Conservation (phyloP, 53 echinoderm and acorn worm genomes). For the Holothuria scabra region DNA sequence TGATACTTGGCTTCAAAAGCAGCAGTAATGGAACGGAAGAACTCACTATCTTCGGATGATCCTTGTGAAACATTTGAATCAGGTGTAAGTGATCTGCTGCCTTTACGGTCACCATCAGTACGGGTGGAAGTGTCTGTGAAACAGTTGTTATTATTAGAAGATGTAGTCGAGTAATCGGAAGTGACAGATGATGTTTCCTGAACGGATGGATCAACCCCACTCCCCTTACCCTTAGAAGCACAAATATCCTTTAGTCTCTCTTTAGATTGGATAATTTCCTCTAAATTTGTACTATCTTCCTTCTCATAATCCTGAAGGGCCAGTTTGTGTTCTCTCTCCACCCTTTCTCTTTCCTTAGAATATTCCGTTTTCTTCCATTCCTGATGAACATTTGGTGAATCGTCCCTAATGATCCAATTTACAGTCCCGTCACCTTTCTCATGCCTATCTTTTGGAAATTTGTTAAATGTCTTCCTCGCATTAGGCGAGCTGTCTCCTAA, state of each 20-base stretch:
- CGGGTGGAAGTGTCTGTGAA: slow-evolving; percentile 46
- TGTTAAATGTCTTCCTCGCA: slow-evolving; percentile 25
- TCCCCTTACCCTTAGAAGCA: slow-evolving; percentile 75
- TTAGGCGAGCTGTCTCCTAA: slow-evolving; percentile 48
- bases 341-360: slow-evolving; percentile 77
- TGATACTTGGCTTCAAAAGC: slow-evolving; percentile 86
- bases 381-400: neutral
- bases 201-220: neutral
- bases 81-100: slow-evolving; percentile 23
- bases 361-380: slow-evolving; percentile 76
- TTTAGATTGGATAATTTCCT: slow-evolving; percentile 79
- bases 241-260: slow-evolving; percentile 79
- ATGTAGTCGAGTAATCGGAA: slow-evolving; percentile 80
- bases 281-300: slow-evolving; percentile 86
- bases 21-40: slow-evolving; percentile 90
- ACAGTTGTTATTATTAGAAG: slow-evolving; percentile 87
- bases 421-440: slow-evolving; percentile 58
- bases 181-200: slow-evolving; percentile 66
- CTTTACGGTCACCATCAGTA: slow-evolving; percentile 50
- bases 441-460: slow-evolving; percentile 41
- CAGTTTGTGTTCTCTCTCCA: slow-evolving; percentile 79
- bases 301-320: slow-evolving; percentile 86
- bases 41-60: slow-evolving; percentile 87
- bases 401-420: slow-evolving; percentile 61
- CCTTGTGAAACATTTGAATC: slow-evolving; percentile 53